These are phyloP conservation scores for Chloromyia formosa DNA, from an alignment of 2,888 invertebrate genomes.

Conservation along the genomic window DNA sequence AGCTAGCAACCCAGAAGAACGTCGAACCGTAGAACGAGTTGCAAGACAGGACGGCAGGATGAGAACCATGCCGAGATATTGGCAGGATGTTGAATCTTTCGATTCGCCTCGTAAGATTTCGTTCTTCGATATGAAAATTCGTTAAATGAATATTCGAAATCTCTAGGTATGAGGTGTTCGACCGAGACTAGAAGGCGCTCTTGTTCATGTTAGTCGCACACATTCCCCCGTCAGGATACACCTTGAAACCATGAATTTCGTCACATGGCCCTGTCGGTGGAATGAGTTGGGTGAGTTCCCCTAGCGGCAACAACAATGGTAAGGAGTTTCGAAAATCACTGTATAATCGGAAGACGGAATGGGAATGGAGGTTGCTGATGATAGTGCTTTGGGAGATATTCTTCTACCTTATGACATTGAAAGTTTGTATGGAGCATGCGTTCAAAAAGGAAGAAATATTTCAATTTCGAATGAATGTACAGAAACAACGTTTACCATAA, in stretches of 20 bases:
- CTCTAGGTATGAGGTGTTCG: no score
- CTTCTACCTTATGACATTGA: constrained; percentile 34
- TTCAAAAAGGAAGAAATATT: background rate
- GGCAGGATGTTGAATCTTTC: background rate
- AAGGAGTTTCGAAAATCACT: background rate
- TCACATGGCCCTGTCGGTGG: background rate
- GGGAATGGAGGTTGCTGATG: background rate
- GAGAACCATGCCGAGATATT: constrained; percentile 3
- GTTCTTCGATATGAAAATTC: background rate
- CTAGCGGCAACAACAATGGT: background rate
- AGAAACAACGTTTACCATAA: constrained; percentile 28
- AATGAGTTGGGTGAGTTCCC: background rate
- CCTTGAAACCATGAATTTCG: background rate
- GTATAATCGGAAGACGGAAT: background rate
- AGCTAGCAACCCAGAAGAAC: constrained; percentile 1
- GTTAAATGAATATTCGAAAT: background rate
- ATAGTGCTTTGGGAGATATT: background rate
- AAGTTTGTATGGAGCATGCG: constrained; percentile 1
- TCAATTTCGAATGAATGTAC: background rate
- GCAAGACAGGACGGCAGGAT: background rate
- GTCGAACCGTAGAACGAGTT: background rate
- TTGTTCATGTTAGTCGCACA: no score
- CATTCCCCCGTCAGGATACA: no score
- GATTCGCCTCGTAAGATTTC: constrained; percentile 10
- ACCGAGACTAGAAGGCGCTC: background rate